These are phyloP conservation scores for Drosophila neutralis DNA, from an alignment of 2,888 invertebrate species.

Conservation along the genomic window DNA sequence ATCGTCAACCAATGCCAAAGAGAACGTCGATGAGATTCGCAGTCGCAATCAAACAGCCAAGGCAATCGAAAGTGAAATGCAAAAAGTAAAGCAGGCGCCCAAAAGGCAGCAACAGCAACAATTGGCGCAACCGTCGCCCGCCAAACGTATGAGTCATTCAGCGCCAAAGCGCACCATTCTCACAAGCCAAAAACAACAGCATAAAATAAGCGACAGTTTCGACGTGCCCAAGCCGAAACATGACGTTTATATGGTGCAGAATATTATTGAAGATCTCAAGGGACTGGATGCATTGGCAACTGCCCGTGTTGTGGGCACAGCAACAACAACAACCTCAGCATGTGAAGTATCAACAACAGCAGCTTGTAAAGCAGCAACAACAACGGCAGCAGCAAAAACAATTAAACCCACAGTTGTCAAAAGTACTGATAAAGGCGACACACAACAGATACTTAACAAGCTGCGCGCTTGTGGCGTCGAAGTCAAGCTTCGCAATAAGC, in stretches of 20 bases:
- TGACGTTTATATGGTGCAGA: conserved; percentile 22
- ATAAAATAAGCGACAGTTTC: conserved; percentile 5
- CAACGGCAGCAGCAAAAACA: not conserved
- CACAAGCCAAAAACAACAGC: conserved; percentile 39
- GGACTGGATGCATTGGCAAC: conserved; percentile 14
- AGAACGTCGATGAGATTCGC: conserved; percentile 52
- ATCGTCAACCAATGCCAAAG: conserved; percentile 66
- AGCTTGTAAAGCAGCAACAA: not conserved
- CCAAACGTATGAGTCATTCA: conserved; percentile 35
- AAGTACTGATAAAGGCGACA: conserved; percentile 37
- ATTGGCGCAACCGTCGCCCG: not conserved
- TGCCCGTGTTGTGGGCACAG: not conserved
- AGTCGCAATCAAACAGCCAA: not conserved
- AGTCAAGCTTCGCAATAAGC: conserved; percentile 66
- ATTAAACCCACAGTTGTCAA: conserved; percentile 17
- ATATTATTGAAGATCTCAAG: conserved; percentile 29
- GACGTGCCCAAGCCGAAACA: conserved; percentile 24
- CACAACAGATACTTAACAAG: conserved; percentile 75
- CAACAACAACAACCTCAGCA: not conserved
- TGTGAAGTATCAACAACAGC: not conserved
- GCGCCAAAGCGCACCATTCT: conserved; percentile 44
- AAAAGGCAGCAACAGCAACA: not conserved
- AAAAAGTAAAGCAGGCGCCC: not conserved
- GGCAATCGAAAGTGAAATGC: not conserved
- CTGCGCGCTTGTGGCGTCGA: conserved; percentile 78